Percentiles rank a stretch among this genome's conserved stretches.
Evolutionary conservation across 2,113 vertebrate genomes (phyloP).

Genomic region (Chaetodon trifascialis): DNA sequence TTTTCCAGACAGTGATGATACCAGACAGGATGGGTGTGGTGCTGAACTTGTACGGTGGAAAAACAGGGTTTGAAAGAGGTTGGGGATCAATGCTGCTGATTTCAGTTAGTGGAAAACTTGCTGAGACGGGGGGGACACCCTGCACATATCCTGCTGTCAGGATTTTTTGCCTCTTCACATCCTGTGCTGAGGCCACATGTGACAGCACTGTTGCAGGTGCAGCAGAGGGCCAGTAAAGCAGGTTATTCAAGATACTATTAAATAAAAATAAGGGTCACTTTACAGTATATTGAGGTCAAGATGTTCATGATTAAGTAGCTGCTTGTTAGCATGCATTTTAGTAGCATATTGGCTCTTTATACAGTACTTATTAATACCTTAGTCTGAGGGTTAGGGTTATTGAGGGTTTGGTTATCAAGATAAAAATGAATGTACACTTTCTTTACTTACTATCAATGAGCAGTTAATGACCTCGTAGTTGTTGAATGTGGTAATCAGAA

Average conservation of each 20-base stretch:
- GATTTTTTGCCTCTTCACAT: background rate
- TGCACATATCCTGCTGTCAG: background rate
- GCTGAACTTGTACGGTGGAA: conserved; percentile 2
- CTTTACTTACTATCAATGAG: too few species aligned
- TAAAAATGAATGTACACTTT: too few species aligned
- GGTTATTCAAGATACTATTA: background rate
- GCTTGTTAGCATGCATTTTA: too few species aligned
- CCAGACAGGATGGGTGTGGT: conserved; percentile 8
- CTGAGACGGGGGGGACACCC: background rate
- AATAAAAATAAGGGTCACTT: background rate
- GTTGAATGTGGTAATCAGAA: too few species aligned
- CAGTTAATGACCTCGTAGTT: too few species aligned
- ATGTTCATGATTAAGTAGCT: too few species aligned
- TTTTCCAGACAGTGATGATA: background rate
- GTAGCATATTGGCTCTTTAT: too few species aligned
- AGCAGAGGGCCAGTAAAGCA: background rate
- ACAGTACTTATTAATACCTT: too few species aligned
- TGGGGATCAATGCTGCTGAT: background rate
- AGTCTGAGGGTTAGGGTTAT: too few species aligned
- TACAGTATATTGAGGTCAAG: too few species aligned
- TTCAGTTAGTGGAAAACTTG: background rate
- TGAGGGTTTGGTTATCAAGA: too few species aligned
- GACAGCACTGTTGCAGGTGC: background rate
- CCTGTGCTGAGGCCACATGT: background rate
- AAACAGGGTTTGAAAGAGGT: conserved; percentile 16